phyloP scores from a whole-genome alignment of 2,113 vertebrate species.

The Notarius lentiginosus region DNA sequence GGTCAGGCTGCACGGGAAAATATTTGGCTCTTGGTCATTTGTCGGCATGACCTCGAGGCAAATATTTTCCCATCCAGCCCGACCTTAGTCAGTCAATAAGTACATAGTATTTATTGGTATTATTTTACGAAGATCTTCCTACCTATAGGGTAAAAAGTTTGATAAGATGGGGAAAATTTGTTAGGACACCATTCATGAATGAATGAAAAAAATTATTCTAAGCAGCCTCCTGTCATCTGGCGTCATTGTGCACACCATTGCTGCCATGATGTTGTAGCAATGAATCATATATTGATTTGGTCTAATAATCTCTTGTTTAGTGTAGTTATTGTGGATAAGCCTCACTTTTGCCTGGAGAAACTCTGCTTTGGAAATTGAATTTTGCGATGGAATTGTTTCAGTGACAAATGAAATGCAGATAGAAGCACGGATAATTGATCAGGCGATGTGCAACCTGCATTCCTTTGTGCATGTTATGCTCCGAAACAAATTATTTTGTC shows the following conservation, averaged over 20 bases:
- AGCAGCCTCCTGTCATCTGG: background rate
- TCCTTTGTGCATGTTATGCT: background rate
- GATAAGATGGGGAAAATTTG: background rate
- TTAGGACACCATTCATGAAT: background rate
- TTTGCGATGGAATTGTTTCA: background rate
- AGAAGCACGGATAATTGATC: background rate
- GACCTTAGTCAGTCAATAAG: too few species aligned
- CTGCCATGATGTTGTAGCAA: background rate
- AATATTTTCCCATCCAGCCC: too few species aligned
- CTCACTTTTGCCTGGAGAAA: background rate
- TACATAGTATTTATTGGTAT: background rate
- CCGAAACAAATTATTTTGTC: background rate
- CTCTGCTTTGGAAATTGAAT: background rate
- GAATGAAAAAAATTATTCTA: background rate
- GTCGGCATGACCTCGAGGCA: too few species aligned
- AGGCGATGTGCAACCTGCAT: background rate
- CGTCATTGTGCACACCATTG: background rate
- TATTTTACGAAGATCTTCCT: background rate
- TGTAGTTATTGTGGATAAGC: background rate
- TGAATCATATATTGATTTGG: background rate
- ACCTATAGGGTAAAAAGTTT: background rate
- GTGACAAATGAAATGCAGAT: background rate
- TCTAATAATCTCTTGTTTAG: background rate
- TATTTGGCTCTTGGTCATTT: too few species aligned
- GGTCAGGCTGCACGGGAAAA: too few species aligned